Conservation (phyloP, 2,113 vertebrate species). For the Lepisosteus oculatus region DNA sequence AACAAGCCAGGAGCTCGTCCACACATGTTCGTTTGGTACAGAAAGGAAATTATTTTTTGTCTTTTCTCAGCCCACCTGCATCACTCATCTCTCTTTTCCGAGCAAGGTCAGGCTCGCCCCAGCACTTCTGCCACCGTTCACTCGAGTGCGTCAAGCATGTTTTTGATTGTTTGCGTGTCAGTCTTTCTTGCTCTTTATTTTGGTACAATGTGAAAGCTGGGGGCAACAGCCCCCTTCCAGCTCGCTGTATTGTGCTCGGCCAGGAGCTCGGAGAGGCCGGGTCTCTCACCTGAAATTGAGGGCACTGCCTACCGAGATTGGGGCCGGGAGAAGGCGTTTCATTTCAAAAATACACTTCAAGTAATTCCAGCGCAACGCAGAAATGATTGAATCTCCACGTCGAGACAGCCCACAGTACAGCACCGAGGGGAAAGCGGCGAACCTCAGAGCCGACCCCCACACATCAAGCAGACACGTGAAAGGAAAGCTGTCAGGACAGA, state of each 20-base stretch:
- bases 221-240: constrained; percentile 19
- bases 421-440: constrained; percentile 24
- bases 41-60: too few species aligned
- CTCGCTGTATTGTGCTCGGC: constrained; percentile 19
- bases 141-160: too few species aligned
- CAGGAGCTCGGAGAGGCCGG: constrained; percentile 22
- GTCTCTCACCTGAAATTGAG: constrained; percentile 49
- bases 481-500: neutral
- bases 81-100: too few species aligned
- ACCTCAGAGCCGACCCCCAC: too few species aligned
- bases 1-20: too few species aligned
- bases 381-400: constrained; percentile 27
- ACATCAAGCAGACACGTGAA: neutral
- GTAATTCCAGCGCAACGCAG: constrained; percentile 22
- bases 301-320: constrained; percentile 54
- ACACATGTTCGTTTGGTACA: too few species aligned
- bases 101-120: too few species aligned
- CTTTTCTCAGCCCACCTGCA: too few species aligned
- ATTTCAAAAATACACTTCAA: constrained; percentile 42
- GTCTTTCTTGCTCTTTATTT: too few species aligned
- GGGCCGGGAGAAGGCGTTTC: constrained; percentile 53
- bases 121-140: too few species aligned
- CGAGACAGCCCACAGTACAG: constrained; percentile 24
- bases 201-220: neutral
- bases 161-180: too few species aligned